Evolutionary conservation across 2,113 vertebrate genomes (phyloP).

Genomic region (Scomber japonicus): DNA sequence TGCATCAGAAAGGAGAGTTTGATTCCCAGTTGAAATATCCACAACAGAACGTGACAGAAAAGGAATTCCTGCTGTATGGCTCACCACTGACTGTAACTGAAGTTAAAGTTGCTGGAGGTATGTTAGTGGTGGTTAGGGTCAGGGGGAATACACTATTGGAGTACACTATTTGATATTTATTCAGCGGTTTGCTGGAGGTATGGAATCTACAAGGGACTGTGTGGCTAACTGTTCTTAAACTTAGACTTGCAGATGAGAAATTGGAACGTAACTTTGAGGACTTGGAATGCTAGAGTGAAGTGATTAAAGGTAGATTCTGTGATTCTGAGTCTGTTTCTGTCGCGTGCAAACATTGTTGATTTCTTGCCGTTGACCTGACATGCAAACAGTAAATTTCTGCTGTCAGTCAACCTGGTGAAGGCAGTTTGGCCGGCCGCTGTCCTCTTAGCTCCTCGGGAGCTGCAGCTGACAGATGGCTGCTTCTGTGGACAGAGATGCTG

Average conservation of each 20-base stretch:
- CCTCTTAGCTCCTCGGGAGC: too few species aligned
- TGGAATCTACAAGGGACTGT: neutral
- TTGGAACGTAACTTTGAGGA: slow-evolving; percentile 16
- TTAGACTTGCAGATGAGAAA: neutral
- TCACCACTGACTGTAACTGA: neutral
- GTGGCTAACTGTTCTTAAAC: slow-evolving; percentile 13
- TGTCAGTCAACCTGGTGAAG: too few species aligned
- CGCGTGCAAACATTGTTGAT: too few species aligned
- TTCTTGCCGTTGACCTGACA: too few species aligned
- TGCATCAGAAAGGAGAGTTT: neutral
- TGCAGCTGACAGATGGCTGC: too few species aligned
- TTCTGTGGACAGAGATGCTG: too few species aligned
- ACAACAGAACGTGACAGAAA: neutral
- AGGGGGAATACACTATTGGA: neutral
- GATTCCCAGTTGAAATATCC: slow-evolving; percentile 16
- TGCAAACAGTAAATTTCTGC: too few species aligned
- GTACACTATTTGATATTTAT: slow-evolving; percentile 9
- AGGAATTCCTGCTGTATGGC: neutral
- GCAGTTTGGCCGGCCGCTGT: too few species aligned
- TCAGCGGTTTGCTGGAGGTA: slow-evolving; percentile 15
- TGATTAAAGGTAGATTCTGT: neutral
- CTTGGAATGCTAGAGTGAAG: slow-evolving; percentile 7
- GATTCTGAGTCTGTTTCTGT: too few species aligned
- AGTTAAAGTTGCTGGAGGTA: neutral
- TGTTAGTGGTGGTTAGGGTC: too few species aligned